Evolutionary conservation across 2,888 invertebrate species (phyloP).

Genomic region (Ormyrus pomaceus): DNA sequence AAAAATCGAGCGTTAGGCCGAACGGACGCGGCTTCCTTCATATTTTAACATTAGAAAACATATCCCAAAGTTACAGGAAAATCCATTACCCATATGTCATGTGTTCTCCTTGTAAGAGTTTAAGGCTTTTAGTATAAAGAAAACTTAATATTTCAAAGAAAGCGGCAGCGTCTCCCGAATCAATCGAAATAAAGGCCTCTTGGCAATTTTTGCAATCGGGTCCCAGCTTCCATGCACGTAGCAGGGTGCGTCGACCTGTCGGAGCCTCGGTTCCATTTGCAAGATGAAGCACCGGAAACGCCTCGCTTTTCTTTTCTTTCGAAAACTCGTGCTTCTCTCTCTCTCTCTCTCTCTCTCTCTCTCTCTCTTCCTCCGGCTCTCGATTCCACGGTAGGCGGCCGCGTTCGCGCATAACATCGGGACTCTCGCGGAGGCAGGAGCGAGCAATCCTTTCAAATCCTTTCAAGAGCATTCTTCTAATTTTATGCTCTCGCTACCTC

Average conservation of each 20-base stretch:
- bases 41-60: no score
- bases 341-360: slow-evolving; percentile 18
- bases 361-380: background rate
- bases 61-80: no score
- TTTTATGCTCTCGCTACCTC: slow-evolving; percentile 66
- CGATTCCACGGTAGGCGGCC: no score
- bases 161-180: slow-evolving; percentile 24
- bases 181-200: slow-evolving; percentile 53
- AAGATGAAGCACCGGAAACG: slow-evolving; percentile 58
- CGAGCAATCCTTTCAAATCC: slow-evolving; percentile 67
- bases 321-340: slow-evolving; percentile 45
- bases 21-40: no score
- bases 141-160: slow-evolving; percentile 40
- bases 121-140: background rate
- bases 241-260: background rate
- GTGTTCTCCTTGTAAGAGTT: no score
- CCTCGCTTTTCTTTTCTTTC: slow-evolving; percentile 50
- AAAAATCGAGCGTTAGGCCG: no score
- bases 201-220: slow-evolving; percentile 42
- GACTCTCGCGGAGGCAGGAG: slow-evolving; percentile 17
- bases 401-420: slow-evolving; percentile 14
- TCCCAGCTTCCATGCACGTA: background rate
- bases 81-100: no score
- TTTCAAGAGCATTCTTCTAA: slow-evolving; percentile 66
- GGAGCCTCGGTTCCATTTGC: slow-evolving; percentile 49